Conservation (phyloP, 2,888 invertebrate species). For the Junonia oenone region DNA sequence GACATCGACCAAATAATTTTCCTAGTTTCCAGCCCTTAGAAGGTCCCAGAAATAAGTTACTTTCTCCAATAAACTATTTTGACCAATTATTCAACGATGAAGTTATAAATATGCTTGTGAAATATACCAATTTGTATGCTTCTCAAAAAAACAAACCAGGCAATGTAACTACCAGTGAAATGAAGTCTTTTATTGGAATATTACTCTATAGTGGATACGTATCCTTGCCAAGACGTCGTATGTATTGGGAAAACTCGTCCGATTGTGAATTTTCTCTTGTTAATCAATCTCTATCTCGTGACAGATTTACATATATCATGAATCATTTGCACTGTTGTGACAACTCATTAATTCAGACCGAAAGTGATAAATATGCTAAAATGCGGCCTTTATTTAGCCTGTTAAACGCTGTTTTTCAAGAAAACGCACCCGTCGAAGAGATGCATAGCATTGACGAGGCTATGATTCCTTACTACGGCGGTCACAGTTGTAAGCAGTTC, state of each 20-base stretch:
- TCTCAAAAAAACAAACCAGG: conserved; percentile 33
- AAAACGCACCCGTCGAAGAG: conserved; percentile 35
- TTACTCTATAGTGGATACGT: conserved; percentile 33
- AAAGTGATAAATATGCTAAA: conserved; percentile 36
- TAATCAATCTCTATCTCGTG: conserved; percentile 14
- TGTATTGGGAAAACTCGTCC: conserved; percentile 34
- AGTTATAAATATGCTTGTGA: conserved; percentile 31
- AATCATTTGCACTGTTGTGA: conserved; percentile 34
- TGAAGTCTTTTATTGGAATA: conserved; percentile 33
- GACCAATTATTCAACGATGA: conserved; percentile 32
- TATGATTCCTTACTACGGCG: conserved; percentile 47
- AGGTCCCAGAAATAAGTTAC: too few relatives aligned
- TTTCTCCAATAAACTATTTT: too few relatives aligned
- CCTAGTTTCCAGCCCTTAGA: too few relatives aligned
- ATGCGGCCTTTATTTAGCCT: neutral
- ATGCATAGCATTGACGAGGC: conserved; percentile 41
- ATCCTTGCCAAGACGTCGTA: conserved; percentile 33
- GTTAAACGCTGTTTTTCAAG: conserved; percentile 30
- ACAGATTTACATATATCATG: conserved; percentile 32
- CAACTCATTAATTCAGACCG: conserved; percentile 30
- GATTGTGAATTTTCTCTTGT: conserved; percentile 34
- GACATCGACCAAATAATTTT: too few relatives aligned
- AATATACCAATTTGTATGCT: conserved; percentile 32
- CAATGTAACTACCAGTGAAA: conserved; percentile 32
- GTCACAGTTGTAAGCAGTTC: conserved; percentile 40